Conservation (phyloP, 1,140 invertebrate genomes). For the Drosophila kohkoa region DNA sequence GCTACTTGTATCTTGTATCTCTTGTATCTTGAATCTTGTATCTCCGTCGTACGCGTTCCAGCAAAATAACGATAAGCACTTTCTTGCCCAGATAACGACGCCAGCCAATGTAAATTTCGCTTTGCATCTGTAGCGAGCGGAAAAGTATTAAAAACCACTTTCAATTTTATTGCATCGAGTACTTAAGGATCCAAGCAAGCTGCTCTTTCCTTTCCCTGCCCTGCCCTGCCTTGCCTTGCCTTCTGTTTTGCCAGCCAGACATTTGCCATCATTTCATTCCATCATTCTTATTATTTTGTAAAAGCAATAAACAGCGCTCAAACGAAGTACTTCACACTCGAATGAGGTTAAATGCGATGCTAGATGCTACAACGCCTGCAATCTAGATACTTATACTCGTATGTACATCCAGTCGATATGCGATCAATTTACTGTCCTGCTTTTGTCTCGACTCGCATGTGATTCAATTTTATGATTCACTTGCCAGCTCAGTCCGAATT, state of each 20-base stretch:
- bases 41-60: slow-evolving; percentile 3
- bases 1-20: too few species aligned
- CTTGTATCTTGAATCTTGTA: too few species aligned
- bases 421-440: slow-evolving; percentile 18
- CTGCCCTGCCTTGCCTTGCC: background rate
- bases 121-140: slow-evolving; percentile 20
- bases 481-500: background rate
- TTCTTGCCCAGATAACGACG: slow-evolving; percentile 21
- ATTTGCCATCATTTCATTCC: background rate
- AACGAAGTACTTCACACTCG: slow-evolving; percentile 42
- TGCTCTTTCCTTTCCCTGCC: background rate
- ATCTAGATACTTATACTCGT: too few species aligned
- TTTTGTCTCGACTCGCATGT: slow-evolving; percentile 17
- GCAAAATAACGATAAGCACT: slow-evolving; percentile 18
- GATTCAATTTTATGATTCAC: slow-evolving; percentile 11
- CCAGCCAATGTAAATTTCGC: slow-evolving; percentile 35
- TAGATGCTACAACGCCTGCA: background rate
- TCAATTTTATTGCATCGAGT: slow-evolving; percentile 39
- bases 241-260: slow-evolving; percentile 2
- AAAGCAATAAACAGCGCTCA: slow-evolving; percentile 34
- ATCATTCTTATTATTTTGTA: slow-evolving; percentile 48
- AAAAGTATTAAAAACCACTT: slow-evolving; percentile 49
- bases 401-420: background rate
- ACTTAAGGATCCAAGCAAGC: slow-evolving; percentile 17
- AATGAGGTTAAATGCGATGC: slow-evolving; percentile 39